Conservation (phyloP, 35 echinoderm and acorn worm species). For the Apostichopus parvimensis region DNA sequence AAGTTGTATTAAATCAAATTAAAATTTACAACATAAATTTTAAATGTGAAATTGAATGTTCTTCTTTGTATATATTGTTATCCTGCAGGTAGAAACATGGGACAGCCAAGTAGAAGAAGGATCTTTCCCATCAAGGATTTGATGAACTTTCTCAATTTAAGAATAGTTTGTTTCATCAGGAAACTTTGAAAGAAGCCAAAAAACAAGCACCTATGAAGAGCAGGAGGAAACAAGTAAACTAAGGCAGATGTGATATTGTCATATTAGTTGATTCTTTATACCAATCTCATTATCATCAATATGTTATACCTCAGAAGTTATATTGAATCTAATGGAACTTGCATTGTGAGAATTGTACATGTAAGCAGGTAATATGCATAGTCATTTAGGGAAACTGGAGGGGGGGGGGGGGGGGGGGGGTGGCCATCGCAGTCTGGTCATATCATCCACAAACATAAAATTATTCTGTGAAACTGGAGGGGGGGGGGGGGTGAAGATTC, state of each 20-base stretch:
- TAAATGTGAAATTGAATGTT: neutral
- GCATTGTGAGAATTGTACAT: neutral
- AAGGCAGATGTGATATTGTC: neutral
- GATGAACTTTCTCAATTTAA: conserved; percentile 25
- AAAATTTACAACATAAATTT: too few relatives aligned
- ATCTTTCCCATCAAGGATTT: conserved; percentile 78
- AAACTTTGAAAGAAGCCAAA: conserved; percentile 26
- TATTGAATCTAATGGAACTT: neutral
- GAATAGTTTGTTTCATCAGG: neutral
- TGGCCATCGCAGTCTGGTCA: too few relatives aligned
- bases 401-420: neutral
- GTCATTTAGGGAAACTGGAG: neutral
- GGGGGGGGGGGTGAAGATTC: neutral
- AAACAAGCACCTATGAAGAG: neutral
- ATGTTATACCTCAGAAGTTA: neutral
- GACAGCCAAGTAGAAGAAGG: conserved; percentile 79
- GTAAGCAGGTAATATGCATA: neutral
- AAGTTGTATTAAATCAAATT: too few relatives aligned
- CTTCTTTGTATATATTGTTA: neutral
- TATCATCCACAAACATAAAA: too few relatives aligned
- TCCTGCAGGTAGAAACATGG: conserved; percentile 82
- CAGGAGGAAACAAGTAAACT: neutral
- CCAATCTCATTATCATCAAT: neutral
- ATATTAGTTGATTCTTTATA: neutral
- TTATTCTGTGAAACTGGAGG: neutral